phyloP scores from a whole-genome alignment of 2,113 vertebrate species.

The Sinocyclocheilus maitianheensis region DNA sequence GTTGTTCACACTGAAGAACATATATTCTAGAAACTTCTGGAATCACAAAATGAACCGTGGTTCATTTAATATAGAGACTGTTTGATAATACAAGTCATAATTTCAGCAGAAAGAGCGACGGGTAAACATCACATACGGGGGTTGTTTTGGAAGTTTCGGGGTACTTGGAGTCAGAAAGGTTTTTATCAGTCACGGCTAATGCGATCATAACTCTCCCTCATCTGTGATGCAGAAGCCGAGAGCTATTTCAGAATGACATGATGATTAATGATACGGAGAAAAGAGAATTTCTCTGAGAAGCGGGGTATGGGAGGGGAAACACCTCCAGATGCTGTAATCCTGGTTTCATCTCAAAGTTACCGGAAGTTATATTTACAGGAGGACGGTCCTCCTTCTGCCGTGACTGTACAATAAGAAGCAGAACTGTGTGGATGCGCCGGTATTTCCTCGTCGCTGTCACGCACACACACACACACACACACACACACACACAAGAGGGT shows the following conservation, averaged over 20 bases:
- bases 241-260: background rate
- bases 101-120: no score
- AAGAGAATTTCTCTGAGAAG: background rate
- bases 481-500: background rate
- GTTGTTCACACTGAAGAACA: background rate
- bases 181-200: background rate
- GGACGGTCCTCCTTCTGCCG: background rate
- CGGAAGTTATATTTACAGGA: background rate
- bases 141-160: background rate
- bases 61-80: background rate
- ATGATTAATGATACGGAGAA: background rate
- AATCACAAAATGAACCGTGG: background rate
- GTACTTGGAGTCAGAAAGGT: background rate
- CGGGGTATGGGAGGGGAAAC: slow-evolving; percentile 15
- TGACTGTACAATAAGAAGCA: background rate
- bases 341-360: background rate
- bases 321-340: slow-evolving; percentile 25
- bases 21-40: background rate
- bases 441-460: background rate
- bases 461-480: background rate
- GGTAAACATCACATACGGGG: no score
- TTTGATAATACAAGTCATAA: no score
- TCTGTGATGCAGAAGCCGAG: background rate
- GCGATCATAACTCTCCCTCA: background rate
- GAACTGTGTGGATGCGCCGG: background rate